Percentiles rank a stretch among this genome's conserved stretches.
Evolutionary conservation across 2,888 invertebrate genomes (phyloP).

Genomic region (Blera fallax): DNA sequence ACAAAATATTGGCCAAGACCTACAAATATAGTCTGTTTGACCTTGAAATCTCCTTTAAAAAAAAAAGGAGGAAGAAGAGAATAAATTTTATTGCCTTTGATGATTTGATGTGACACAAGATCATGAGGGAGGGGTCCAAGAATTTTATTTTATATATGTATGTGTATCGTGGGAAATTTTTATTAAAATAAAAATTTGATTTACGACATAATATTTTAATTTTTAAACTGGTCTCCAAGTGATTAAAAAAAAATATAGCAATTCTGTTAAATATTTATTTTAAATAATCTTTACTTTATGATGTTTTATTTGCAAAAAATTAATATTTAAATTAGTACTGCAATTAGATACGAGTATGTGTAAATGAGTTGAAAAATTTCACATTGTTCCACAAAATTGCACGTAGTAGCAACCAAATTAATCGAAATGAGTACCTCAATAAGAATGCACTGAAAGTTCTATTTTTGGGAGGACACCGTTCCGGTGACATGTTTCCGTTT

Average conservation of each 20-base stretch:
- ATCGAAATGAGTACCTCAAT: slow-evolving; percentile 34
- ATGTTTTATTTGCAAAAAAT: not conserved
- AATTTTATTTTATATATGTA: not conserved
- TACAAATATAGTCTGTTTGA: not conserved
- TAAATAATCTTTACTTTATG: not conserved
- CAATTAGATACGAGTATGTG: not conserved
- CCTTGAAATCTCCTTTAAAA: slow-evolving; percentile 28
- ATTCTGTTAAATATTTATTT: not conserved
- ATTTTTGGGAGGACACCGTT: slow-evolving; percentile 62
- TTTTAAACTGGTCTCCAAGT: not conserved
- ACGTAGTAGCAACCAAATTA: not conserved
- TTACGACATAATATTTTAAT: not conserved
- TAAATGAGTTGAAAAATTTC: not conserved
- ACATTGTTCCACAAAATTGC: not conserved
- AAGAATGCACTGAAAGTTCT: slow-evolving; percentile 57
- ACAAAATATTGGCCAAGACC: not conserved
- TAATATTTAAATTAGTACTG: not conserved
- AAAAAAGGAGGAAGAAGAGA: not conserved
- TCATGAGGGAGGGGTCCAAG: not conserved
- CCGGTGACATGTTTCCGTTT: slow-evolving; percentile 69
- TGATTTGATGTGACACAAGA: not conserved
- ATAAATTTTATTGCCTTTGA: not conserved
- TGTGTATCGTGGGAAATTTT: not conserved
- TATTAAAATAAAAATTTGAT: not conserved
- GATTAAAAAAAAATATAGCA: not conserved